Conservation (phyloP, 2,888 invertebrate genomes). For the Galeruca laticollis region DNA sequence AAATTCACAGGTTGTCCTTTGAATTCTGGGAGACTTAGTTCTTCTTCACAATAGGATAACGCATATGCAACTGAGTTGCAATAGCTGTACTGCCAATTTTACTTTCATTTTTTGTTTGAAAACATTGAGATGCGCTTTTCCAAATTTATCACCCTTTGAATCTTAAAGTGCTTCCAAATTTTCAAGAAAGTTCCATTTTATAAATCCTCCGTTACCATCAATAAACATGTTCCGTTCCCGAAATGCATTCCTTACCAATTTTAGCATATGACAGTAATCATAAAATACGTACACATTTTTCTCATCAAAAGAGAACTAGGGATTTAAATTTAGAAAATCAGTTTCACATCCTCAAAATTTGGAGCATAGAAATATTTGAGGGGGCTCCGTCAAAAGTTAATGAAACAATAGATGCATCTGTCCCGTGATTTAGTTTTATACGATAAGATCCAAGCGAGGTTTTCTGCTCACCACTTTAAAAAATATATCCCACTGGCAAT, state of each 20-base stretch:
- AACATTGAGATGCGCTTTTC: too few species aligned
- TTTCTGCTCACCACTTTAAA: slow-evolving; percentile 48
- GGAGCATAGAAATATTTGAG: slow-evolving; percentile 43
- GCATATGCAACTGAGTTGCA: too few species aligned
- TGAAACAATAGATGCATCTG: slow-evolving; percentile 38
- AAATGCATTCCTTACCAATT: neutral
- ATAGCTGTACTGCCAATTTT: too few species aligned
- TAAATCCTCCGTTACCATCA: neutral
- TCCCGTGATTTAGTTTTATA: slow-evolving; percentile 46
- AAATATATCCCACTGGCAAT: slow-evolving; percentile 55
- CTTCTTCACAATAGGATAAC: too few species aligned
- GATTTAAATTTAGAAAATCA: neutral
- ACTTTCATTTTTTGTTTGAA: too few species aligned
- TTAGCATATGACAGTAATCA: too few species aligned
- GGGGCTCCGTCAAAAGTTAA: too few species aligned
- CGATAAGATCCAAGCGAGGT: slow-evolving; percentile 48
- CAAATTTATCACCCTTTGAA: neutral
- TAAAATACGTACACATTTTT: neutral
- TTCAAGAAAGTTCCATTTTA: neutral
- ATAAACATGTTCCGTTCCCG: neutral
- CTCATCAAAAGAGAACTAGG: neutral
- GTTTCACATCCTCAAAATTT: neutral
- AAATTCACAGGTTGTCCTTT: too few species aligned
- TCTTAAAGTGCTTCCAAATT: neutral
- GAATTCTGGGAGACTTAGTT: too few species aligned